phyloP scores from a whole-genome alignment of 2,113 vertebrate species.

The Apeltes quadracus region DNA sequence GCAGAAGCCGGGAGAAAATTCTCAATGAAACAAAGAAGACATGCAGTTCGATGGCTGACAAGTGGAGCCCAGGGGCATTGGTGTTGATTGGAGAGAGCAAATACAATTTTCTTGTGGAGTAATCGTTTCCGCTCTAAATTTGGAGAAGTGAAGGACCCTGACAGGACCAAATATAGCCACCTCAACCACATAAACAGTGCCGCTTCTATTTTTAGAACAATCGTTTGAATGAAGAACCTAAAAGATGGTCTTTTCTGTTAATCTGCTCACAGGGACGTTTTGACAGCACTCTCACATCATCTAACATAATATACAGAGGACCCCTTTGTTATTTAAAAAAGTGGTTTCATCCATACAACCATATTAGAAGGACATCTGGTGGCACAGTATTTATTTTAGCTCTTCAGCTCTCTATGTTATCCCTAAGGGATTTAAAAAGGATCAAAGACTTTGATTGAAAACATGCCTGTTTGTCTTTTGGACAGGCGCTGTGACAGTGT shows the following conservation, averaged over 20 bases:
- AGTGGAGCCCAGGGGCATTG: constrained; percentile 74
- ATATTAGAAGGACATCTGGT: constrained; percentile 1
- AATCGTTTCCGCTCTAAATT: constrained; percentile 81
- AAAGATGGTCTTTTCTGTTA: constrained; percentile 30
- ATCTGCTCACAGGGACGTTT: constrained; percentile 37
- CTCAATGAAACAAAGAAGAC: constrained; percentile 83
- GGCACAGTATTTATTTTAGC: constrained; percentile 7
- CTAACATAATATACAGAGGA: neutral
- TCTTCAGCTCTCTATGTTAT: constrained; percentile 34
- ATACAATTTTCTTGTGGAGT: constrained; percentile 75
- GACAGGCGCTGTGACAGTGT: constrained; percentile 39
- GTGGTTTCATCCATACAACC: neutral
- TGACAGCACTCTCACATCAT: neutral
- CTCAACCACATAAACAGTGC: constrained; percentile 65
- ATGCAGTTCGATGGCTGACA: constrained; percentile 76
- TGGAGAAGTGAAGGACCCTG: constrained; percentile 63
- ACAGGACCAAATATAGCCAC: constrained; percentile 68
- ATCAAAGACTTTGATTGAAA: constrained; percentile 43
- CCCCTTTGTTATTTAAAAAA: neutral
- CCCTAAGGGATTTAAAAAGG: constrained; percentile 48
- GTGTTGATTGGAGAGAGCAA: constrained; percentile 79
- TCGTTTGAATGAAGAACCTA: constrained; percentile 55
- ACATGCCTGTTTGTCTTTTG: constrained; percentile 50
- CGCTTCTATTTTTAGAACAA: constrained; percentile 62
- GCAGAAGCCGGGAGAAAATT: constrained; percentile 76